These are phyloP conservation scores for Cirrhinus mrigala DNA, from an alignment of 2,797 vertebrate genomes.

Conservation along the genomic window DNA sequence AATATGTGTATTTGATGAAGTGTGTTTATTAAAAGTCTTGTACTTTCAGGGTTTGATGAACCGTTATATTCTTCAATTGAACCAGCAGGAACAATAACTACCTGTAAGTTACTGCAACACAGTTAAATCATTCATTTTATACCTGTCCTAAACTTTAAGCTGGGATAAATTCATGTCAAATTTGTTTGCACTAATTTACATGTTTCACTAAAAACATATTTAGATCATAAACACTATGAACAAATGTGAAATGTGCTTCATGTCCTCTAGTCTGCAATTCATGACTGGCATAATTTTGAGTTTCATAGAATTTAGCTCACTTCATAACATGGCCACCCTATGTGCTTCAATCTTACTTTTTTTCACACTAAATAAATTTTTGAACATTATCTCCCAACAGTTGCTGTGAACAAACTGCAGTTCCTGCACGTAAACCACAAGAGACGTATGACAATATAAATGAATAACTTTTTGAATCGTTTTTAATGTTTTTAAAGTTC, in stretches of 20 bases:
- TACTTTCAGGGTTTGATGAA: background rate
- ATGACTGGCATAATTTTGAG: too few relatives aligned
- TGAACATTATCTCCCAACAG: background rate
- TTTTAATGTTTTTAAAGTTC: background rate
- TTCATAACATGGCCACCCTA: background rate
- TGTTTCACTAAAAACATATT: too few relatives aligned
- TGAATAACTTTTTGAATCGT: background rate
- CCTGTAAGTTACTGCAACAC: slow-evolving; percentile 8
- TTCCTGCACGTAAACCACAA: background rate
- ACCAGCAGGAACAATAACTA: background rate
- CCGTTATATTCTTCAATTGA: too few relatives aligned
- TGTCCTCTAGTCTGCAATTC: too few relatives aligned
- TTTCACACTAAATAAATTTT: background rate
- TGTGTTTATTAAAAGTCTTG: background rate
- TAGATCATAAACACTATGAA: too few relatives aligned
- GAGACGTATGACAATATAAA: background rate
- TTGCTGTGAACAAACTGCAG: slow-evolving; percentile 7
- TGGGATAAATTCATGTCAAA: too few relatives aligned
- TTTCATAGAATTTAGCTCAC: too few relatives aligned
- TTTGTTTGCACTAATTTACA: too few relatives aligned
- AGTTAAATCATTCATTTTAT: background rate
- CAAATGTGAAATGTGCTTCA: too few relatives aligned
- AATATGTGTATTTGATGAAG: background rate
- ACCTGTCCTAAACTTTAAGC: background rate
- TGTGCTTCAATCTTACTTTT: background rate